These are phyloP conservation scores for Salarias fasciatus DNA, from an alignment of 2,797 vertebrate species.

Conservation along the genomic window DNA sequence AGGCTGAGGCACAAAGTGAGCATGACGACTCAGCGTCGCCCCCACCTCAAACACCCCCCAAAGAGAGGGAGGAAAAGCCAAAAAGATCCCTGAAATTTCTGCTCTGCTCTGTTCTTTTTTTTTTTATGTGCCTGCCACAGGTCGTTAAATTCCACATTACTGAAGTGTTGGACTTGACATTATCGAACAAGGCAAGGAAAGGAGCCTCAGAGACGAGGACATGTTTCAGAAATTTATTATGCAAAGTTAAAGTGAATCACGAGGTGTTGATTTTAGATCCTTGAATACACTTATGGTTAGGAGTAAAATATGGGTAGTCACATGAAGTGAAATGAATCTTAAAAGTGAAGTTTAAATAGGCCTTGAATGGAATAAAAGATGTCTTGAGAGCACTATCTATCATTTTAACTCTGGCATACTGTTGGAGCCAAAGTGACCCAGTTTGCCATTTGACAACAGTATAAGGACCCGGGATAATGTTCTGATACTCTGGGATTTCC, in stretches of 20 bases:
- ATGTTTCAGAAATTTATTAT: conserved; percentile 58
- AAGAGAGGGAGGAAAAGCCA: neutral
- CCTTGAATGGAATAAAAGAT: no score
- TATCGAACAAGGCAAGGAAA: conserved; percentile 36
- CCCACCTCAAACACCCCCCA: no score
- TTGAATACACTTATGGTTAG: neutral
- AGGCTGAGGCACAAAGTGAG: conserved; percentile 35
- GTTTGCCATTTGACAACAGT: no score
- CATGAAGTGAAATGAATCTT: neutral
- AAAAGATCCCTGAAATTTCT: conserved; percentile 46
- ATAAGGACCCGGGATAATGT: no score
- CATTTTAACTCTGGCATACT: no score
- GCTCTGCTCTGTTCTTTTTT: conserved; percentile 50
- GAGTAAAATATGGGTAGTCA: conserved; percentile 1
- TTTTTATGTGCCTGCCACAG: conserved; percentile 69
- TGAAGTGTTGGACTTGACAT: conserved; percentile 63
- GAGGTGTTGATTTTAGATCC: conserved; percentile 53
- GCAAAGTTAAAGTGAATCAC: conserved; percentile 59
- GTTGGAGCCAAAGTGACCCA: no score
- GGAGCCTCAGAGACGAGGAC: conserved; percentile 45
- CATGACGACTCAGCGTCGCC: conserved; percentile 44
- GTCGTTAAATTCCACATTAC: conserved; percentile 74
- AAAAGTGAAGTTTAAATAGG: no score
- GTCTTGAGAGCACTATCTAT: no score
- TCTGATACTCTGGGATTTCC: no score